Evolutionary conservation across 2,888 invertebrate genomes (phyloP), one percentile per base, ranked within the genome.

Genomic region (Drosophila rellima): DNA sequence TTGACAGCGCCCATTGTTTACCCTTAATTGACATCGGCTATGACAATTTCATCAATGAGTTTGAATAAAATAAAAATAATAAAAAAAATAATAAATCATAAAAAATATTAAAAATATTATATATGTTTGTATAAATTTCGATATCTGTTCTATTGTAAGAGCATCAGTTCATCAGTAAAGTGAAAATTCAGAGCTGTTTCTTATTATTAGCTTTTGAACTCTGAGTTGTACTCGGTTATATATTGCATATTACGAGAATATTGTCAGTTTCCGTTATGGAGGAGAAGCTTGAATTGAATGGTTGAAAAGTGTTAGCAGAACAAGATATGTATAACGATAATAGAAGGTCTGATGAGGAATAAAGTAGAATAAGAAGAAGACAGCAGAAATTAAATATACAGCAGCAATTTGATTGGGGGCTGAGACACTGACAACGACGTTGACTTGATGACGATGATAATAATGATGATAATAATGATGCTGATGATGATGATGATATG

Each of bases 201-300:
- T 63, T 57, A 64, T 65, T 71, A 71, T 72, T 59, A 64, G 65
- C 72, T 64, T 57, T 65, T 72, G 37, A 72, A 59, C 57, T 65
- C 17, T 35, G 29, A 60, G 45, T 39, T 44, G 20, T 57, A 26
- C 29, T 45, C 11, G 17, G 39, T 52, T 39, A 26, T 39, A 17
- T 18, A 17, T 31, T 31, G 26, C 11, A 20, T 62, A 76, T 65
- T 33, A 44, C 35, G 7, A 37, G 13, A 15, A 55, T 71, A 65
- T 62, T 74, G 60, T 39, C 51, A 33, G 75, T 77, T 74, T 77
- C 73, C 75, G 75, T 77, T 75, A 77, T 72, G 78, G 68, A 65
- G 51, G 40, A 17, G 31, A 40, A 42, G 51, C 47, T 47, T 57
- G 45, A 61, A 60, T 68, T 70, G 57, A 15, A 54, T n/a, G 75